phyloP scores from a whole-genome alignment of 2,888 invertebrate species.

The Rotaria sp. region DNA sequence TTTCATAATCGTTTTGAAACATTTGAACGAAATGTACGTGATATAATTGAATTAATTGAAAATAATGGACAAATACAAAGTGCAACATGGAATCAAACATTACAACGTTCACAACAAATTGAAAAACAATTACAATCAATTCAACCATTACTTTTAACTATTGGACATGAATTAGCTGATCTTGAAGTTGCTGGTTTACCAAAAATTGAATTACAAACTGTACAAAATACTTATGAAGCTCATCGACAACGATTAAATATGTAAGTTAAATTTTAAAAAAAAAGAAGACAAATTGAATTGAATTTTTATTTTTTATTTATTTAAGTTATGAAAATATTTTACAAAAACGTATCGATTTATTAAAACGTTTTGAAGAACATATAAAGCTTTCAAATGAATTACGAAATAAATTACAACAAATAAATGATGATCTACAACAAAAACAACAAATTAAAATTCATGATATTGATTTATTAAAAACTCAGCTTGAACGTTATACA shows the following conservation, averaged over 20 bases:
- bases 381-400: background rate
- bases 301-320: too few relatives aligned
- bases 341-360: conserved; percentile 30
- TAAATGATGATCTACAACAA: background rate
- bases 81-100: background rate
- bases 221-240: background rate
- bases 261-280: background rate
- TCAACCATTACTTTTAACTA: background rate
- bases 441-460: background rate
- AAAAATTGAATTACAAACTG: background rate
- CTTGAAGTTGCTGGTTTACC: conserved; percentile 20
- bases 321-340: background rate
- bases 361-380: conserved; percentile 27
- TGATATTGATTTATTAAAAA: background rate
- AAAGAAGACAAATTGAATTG: too few relatives aligned
- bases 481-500: background rate
- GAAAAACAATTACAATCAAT: background rate
- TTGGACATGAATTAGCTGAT: conserved; percentile 11
- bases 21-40: background rate
- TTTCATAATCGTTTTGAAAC: conserved; percentile 21
- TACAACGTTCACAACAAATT: background rate
- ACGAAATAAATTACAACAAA: conserved; percentile 1
- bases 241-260: conserved; percentile 7
- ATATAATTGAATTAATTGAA: background rate
- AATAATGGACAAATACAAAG: conserved; percentile 20